Conservation (phyloP, 2,113 vertebrate genomes). For the Labeo rohita region DNA sequence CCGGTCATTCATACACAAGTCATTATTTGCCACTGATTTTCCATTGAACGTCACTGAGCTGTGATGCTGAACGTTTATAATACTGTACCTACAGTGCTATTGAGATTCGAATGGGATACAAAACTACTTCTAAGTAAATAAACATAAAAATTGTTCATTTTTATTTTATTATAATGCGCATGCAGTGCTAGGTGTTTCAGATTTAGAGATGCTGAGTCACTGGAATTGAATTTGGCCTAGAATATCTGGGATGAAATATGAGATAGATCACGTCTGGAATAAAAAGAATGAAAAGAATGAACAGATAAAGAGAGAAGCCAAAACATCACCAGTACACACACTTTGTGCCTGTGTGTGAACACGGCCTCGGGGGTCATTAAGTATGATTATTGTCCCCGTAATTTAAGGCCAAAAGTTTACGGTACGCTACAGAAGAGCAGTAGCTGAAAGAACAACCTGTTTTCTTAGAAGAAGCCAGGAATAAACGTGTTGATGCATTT, state of each 20-base stretch:
- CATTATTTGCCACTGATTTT: neutral
- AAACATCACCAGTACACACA: constrained; percentile 11
- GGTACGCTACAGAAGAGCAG: no score
- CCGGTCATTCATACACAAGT: neutral
- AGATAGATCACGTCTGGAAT: constrained; percentile 36
- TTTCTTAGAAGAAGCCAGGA: neutral
- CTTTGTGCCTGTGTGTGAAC: neutral
- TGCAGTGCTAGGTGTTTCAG: neutral
- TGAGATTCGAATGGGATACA: neutral
- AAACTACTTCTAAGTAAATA: neutral
- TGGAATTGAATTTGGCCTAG: constrained; percentile 32
- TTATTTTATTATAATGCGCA: neutral
- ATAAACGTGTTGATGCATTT: constrained; percentile 20
- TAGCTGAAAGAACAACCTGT: neutral
- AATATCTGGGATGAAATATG: constrained; percentile 44
- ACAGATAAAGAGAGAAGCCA: constrained; percentile 24
- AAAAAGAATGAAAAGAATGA: constrained; percentile 49
- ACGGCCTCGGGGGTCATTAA: neutral
- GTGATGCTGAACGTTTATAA: neutral
- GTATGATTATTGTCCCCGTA: neutral
- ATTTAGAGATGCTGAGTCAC: neutral
- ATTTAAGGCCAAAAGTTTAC: neutral
- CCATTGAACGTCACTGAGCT: neutral
- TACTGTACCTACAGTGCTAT: neutral
- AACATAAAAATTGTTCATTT: neutral